Conservation (phyloP, 1,140 invertebrate genomes). For the Coenobita brevimanus region DNA sequence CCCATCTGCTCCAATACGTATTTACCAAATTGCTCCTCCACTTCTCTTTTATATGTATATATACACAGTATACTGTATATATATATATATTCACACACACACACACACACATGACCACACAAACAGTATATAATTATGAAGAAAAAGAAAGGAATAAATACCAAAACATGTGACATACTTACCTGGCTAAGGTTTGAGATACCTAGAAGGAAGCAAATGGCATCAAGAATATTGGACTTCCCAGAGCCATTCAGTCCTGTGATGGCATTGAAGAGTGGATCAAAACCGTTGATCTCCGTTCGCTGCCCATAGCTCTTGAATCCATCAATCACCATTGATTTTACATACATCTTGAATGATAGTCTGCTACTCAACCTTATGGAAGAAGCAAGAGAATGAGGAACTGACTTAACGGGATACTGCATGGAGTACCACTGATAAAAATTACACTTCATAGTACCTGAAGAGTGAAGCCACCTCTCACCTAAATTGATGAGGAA, state of each 20-base stretch:
- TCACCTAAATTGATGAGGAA: too few species aligned
- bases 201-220: conserved; percentile 98
- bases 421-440: too few species aligned
- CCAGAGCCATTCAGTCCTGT: conserved; percentile 98
- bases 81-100: not conserved
- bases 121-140: not conserved
- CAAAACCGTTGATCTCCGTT: conserved; percentile 95
- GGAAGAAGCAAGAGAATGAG: too few species aligned
- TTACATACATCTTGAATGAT: conserved; percentile 88
- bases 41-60: too few species aligned
- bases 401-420: too few species aligned
- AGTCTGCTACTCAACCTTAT: too few species aligned
- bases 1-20: too few species aligned
- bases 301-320: conserved; percentile 98
- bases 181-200: conserved; percentile 95
- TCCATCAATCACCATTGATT: conserved; percentile 94
- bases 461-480: too few species aligned
- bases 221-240: conserved; percentile 98
- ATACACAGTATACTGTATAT: too few species aligned
- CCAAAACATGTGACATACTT: conserved; percentile 73
- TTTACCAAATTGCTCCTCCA: too few species aligned
- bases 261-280: conserved; percentile 97
- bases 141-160: not conserved
- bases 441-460: too few species aligned
- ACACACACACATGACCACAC: not conserved